Base-by-base conservation (phyloP, 2,113 vertebrate genomes). In the Silurus asotus region DNA sequence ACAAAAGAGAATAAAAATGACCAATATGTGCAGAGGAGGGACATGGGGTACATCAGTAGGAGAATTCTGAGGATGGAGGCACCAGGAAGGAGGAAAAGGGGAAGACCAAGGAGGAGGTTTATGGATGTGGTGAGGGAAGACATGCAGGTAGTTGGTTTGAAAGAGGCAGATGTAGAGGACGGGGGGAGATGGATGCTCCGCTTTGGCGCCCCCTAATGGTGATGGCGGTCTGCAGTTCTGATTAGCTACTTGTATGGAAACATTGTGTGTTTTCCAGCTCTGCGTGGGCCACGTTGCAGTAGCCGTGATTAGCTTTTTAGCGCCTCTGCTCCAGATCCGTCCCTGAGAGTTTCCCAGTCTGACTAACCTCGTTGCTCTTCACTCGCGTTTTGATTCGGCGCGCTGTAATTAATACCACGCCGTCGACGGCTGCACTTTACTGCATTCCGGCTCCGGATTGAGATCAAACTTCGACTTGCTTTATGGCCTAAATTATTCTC, bases 401-500 rank as follows among this genome's bases (percentile, higher is more conserved):
- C 51, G 20, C 82, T 65, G 23, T 84, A 69, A 87, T 85, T 69
- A 90, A 69, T 84, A 84, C 82, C 59, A 72, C 70, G 62, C 53
- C 87, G 28, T 77, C 62, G 89, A 83, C 55, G 72, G 59, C 10
- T 76, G 6, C 15, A 53, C 37, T 76, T 80, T 59, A 37, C 55
- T 37, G 17, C 23, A 11, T 51, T 51, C 49, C 80, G 53, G n/a
- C 19, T 53, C 61, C 10, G 25, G 61, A 61, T 45, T 59, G 25
- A 61, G 28, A 59, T 45, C 14, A 58, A 58, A 58, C 9, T 19
- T 20, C 25, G 51, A 77, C 51, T 78, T 23, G 28, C 8, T 80
- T 79, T 37, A 59, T 20, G 5, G 45, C 15, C 55, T 4, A 78
- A 58, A 58, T 19, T 56, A 59, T 79, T 45, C 55, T 37, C 77